phyloP scores from a whole-genome alignment of 2,797 vertebrate genomes.

The Acanthurus lineatus region DNA sequence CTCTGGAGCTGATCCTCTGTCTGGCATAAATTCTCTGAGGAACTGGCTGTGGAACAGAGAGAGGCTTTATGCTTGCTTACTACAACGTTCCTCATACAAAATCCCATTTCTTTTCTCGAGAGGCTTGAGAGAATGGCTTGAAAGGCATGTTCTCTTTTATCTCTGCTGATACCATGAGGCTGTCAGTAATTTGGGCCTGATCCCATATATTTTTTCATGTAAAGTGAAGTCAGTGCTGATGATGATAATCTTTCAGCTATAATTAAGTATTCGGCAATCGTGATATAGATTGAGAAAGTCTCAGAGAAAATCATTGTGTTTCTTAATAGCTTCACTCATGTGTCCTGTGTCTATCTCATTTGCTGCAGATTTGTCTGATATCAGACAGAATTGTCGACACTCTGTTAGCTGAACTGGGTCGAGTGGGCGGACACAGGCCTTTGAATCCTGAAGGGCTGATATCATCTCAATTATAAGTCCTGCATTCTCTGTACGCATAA shows the following conservation, averaged over 20 bases:
- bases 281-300: slow-evolving; percentile 14
- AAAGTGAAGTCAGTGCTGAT: slow-evolving; percentile 68
- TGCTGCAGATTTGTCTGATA: slow-evolving; percentile 2
- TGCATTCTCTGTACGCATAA: not conserved
- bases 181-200: slow-evolving; percentile 65
- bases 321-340: slow-evolving; percentile 1
- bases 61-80: slow-evolving; percentile 81
- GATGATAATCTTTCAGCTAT: slow-evolving; percentile 54
- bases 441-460: no score
- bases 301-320: slow-evolving; percentile 41
- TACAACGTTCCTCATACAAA: slow-evolving; percentile 75
- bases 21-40: slow-evolving; percentile 74
- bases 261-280: slow-evolving; percentile 57
- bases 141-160: slow-evolving; percentile 79
- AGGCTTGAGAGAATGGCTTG: slow-evolving; percentile 78
- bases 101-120: slow-evolving; percentile 73
- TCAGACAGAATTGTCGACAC: no score
- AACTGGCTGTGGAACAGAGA: slow-evolving; percentile 83
- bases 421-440: no score
- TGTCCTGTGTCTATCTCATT: slow-evolving; percentile 22
- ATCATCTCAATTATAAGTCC: not conserved
- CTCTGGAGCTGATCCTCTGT: slow-evolving; percentile 80
- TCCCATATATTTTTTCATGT: slow-evolving; percentile 54
- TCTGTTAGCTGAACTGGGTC: no score
- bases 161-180: slow-evolving; percentile 73